Percentiles rank a stretch among this genome's conserved stretches.
These are phyloP conservation scores for Isaurus tuberculatus DNA, from an alignment of 92 coral and sea anemone genomes.

Conservation along the genomic window DNA sequence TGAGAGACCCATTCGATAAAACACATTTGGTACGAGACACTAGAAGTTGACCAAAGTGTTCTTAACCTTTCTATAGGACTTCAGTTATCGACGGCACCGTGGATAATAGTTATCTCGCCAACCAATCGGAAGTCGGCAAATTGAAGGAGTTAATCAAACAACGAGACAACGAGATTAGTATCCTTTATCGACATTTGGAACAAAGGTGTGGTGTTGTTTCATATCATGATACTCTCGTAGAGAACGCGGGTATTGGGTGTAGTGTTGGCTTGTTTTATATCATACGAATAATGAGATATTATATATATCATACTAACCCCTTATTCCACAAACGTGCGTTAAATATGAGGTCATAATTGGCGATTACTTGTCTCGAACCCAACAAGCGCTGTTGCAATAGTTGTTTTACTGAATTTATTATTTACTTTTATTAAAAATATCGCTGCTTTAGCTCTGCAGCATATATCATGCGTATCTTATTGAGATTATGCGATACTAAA, in stretches of 20 bases:
- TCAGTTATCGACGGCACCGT: conserved; percentile 42
- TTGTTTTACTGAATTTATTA: no score
- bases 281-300: no score
- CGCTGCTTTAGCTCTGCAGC: no score
- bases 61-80: conserved; percentile 21
- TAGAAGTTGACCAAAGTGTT: background rate
- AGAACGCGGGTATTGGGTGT: background rate
- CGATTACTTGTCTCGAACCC: no score
- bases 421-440: no score
- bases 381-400: no score
- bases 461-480: no score
- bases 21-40: background rate
- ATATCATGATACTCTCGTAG: background rate
- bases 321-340: no score
- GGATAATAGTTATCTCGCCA: conserved; percentile 90
- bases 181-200: conserved; percentile 76
- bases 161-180: conserved; percentile 97
- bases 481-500: no score
- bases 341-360: no score
- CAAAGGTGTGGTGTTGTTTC: conserved; percentile 50
- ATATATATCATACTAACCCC: no score
- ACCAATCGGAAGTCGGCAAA: conserved; percentile 87
- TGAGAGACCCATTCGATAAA: background rate
- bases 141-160: conserved; percentile 94
- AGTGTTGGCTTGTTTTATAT: no score